phyloP scores from a whole-genome alignment of 1,140 invertebrate species.

The Cotesia vestalis region DNA sequence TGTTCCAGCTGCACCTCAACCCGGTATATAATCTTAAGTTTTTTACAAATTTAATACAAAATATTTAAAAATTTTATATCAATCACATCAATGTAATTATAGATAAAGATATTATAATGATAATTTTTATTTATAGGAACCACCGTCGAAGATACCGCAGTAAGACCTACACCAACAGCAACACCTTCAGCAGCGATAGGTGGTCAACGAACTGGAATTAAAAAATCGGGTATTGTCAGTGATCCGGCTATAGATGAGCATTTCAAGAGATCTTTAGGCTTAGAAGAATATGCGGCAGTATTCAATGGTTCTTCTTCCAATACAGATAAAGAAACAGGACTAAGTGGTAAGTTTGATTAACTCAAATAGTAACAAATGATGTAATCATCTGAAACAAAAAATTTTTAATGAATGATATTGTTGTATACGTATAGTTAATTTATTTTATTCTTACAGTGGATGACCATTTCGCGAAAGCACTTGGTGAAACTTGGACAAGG shows the following conservation, averaged over 20 bases:
- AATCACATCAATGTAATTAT: no score
- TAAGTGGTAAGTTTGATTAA: conserved; percentile 52
- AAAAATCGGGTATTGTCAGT: conserved; percentile 61
- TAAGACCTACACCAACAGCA: conserved; percentile 55
- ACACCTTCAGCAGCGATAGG: conserved; percentile 57
- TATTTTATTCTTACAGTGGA: conserved; percentile 71
- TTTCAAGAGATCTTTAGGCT: conserved; percentile 89
- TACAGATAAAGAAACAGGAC: conserved; percentile 60
- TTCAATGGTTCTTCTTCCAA: conserved; percentile 70
- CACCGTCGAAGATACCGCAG: conserved; percentile 60
- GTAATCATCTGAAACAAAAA: conserved; percentile 1
- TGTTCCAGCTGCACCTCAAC: conserved; percentile 59
- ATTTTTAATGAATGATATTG: conserved; percentile 16
- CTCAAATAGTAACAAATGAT: background rate
- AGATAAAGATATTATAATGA: background rate
- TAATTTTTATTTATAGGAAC: conserved; percentile 47
- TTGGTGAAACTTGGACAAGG: conserved; percentile 92
- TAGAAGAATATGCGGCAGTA: conserved; percentile 83
- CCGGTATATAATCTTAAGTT: conserved; percentile 46
- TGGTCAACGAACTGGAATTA: conserved; percentile 57
- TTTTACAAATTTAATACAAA: background rate
- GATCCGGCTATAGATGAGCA: conserved; percentile 96
- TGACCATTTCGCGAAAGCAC: conserved; percentile 95
- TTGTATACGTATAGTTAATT: conserved; percentile 9
- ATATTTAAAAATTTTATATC: background rate